These are phyloP conservation scores for Ancistrus triradiatus DNA, from an alignment of 2,113 vertebrate species.

Conservation along the genomic window DNA sequence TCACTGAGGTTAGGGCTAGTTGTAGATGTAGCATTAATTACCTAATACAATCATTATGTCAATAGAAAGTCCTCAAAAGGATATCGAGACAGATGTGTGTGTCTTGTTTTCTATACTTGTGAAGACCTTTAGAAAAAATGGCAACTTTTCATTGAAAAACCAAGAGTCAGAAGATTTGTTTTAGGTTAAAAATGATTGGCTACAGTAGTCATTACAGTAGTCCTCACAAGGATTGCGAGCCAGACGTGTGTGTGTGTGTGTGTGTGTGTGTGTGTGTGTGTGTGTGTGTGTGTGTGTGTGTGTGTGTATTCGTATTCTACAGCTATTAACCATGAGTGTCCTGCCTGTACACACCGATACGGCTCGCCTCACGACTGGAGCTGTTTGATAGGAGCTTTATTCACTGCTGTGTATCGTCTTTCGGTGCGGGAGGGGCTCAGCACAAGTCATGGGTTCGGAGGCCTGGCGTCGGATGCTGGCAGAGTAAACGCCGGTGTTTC, in stretches of 20 bases:
- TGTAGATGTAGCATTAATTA: too few species aligned
- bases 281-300: constrained; percentile 33
- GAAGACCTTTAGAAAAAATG: too few species aligned
- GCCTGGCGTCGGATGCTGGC: background rate
- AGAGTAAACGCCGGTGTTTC: constrained; percentile 4
- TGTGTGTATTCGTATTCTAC: constrained; percentile 27
- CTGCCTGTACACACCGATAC: constrained; percentile 74
- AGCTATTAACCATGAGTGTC: constrained; percentile 53
- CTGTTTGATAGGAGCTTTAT: constrained; percentile 78
- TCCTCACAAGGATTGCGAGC: too few species aligned
- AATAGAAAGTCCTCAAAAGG: too few species aligned
- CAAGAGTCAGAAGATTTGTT: too few species aligned
- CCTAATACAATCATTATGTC: too few species aligned
- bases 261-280: constrained; percentile 18
- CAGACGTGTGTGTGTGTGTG: background rate
- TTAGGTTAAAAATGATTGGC: too few species aligned
- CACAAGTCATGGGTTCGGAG: constrained; percentile 43
- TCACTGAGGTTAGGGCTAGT: too few species aligned
- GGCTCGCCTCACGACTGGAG: constrained; percentile 65
- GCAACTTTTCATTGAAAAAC: too few species aligned
- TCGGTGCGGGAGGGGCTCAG: constrained; percentile 24
- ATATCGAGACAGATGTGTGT: too few species aligned
- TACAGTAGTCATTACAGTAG: too few species aligned
- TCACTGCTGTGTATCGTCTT: constrained; percentile 58
- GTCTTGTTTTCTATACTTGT: too few species aligned